These are phyloP conservation scores for Ceriagrion tenellum DNA, from an alignment of 2,888 invertebrate genomes.

Conservation along the genomic window DNA sequence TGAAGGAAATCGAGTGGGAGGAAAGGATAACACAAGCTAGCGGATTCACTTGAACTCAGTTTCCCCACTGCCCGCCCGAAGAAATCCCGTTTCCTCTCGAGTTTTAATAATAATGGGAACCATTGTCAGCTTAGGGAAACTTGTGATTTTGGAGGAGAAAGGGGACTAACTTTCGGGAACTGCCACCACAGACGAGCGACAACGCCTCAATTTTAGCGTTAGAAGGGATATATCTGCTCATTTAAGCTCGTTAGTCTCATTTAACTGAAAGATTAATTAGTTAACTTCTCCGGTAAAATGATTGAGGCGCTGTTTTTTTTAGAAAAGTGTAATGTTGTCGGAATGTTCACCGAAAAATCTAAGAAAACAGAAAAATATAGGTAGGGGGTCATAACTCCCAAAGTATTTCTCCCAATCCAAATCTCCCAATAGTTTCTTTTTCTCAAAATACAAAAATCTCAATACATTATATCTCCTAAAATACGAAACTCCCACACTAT, in stretches of 20 bases:
- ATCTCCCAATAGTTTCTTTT: too few species aligned
- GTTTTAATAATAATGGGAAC: neutral
- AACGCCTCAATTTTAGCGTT: neutral
- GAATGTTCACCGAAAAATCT: too few species aligned
- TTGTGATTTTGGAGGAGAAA: neutral
- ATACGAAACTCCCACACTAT: too few species aligned
- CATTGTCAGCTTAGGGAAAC: neutral
- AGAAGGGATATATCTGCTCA: neutral
- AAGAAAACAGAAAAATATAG: too few species aligned
- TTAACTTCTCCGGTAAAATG: neutral
- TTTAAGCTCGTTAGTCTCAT: neutral
- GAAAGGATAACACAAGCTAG: constrained; percentile 3
- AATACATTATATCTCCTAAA: too few species aligned
- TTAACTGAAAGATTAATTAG: neutral
- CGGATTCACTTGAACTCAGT: neutral
- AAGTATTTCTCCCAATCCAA: too few species aligned
- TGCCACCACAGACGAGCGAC: neutral
- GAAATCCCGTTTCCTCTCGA: neutral
- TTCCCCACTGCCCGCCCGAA: neutral
- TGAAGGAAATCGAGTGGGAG: constrained; percentile 13
- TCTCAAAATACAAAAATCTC: too few species aligned
- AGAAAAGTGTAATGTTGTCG: too few species aligned
- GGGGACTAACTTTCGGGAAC: neutral
- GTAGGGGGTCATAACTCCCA: too few species aligned
- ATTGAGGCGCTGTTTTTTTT: too few species aligned